phyloP scores from a whole-genome alignment of 1,140 invertebrate species.

The Nasonia vitripennis region DNA sequence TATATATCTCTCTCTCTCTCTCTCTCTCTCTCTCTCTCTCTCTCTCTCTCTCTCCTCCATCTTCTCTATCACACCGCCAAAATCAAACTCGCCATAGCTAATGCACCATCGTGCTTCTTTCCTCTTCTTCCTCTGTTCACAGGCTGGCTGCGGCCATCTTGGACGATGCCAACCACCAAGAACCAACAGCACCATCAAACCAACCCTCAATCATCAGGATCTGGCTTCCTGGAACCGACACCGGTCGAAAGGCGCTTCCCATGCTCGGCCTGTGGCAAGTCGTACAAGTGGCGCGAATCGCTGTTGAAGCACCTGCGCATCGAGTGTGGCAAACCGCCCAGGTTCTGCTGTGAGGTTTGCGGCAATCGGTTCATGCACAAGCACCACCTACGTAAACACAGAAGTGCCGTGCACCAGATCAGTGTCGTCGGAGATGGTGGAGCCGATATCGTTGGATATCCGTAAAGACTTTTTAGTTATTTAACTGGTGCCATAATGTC shows the following conservation, averaged over 20 bases:
- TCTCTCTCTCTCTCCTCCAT: neutral
- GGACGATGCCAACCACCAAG: neutral
- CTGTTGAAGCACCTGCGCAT: conserved; percentile 73
- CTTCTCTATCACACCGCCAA: neutral
- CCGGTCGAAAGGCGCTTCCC: conserved; percentile 28
- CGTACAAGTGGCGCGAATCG: conserved; percentile 77
- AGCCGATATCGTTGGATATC: neutral
- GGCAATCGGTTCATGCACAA: conserved; percentile 70
- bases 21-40: too few relatives aligned
- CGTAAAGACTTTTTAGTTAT: neutral
- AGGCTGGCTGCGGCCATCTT: conserved; percentile 20
- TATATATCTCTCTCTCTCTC: too few relatives aligned
- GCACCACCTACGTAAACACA: conserved; percentile 67
- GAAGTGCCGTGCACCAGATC: conserved; percentile 61
- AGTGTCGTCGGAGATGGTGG: neutral
- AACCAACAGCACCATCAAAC: neutral
- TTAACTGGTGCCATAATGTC: too few relatives aligned
- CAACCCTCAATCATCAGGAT: neutral
- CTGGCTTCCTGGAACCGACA: neutral
- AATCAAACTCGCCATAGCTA: neutral
- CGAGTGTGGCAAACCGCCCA: conserved; percentile 70
- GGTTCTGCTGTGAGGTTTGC: conserved; percentile 72
- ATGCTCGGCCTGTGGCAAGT: conserved; percentile 75
- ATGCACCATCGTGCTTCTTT: conserved; percentile 14
- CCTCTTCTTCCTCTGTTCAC: conserved; percentile 24